Conservation (phyloP, 1,140 invertebrate species). For the Dinothrombium tinctorium region DNA sequence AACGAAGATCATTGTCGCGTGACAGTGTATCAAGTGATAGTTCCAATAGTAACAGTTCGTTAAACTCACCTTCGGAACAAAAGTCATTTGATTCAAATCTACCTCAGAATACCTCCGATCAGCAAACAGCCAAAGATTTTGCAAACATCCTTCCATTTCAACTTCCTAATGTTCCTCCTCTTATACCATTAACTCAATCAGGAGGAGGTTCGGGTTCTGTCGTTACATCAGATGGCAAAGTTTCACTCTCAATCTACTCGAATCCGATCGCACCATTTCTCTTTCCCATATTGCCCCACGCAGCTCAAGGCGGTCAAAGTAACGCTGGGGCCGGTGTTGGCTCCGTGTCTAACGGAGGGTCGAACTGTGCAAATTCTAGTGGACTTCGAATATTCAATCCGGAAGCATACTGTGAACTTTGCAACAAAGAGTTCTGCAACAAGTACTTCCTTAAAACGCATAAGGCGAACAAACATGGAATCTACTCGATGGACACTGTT, state of each 20-base stretch:
- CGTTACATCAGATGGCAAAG: slow-evolving; percentile 1
- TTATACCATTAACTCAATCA: too few relatives aligned
- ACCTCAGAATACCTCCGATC: too few relatives aligned
- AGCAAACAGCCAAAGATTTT: slow-evolving; percentile 1
- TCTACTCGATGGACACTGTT: slow-evolving; percentile 14
- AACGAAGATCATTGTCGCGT: too few relatives aligned
- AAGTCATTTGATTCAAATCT: too few relatives aligned
- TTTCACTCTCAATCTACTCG: slow-evolving; percentile 13
- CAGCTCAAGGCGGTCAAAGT: background rate
- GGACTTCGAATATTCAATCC: slow-evolving; percentile 52
- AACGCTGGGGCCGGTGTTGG: slow-evolving; percentile 6
- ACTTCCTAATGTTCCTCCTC: slow-evolving; percentile 13
- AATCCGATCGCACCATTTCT: slow-evolving; percentile 16
- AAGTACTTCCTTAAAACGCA: slow-evolving; percentile 98
- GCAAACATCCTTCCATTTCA: slow-evolving; percentile 5
- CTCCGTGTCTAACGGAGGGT: slow-evolving; percentile 10
- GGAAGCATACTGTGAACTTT: slow-evolving; percentile 63
- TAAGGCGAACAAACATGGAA: slow-evolving; percentile 82
- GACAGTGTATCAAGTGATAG: too few relatives aligned
- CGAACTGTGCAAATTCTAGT: slow-evolving; percentile 10
- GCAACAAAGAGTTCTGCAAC: slow-evolving; percentile 48
- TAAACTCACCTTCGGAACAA: too few relatives aligned
- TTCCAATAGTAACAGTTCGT: too few relatives aligned
- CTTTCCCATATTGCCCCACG: slow-evolving; percentile 13
- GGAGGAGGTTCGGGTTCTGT: too few relatives aligned